Base-by-base conservation (phyloP, 1,140 invertebrate species). In the Rhagoletis zephyria region DNA sequence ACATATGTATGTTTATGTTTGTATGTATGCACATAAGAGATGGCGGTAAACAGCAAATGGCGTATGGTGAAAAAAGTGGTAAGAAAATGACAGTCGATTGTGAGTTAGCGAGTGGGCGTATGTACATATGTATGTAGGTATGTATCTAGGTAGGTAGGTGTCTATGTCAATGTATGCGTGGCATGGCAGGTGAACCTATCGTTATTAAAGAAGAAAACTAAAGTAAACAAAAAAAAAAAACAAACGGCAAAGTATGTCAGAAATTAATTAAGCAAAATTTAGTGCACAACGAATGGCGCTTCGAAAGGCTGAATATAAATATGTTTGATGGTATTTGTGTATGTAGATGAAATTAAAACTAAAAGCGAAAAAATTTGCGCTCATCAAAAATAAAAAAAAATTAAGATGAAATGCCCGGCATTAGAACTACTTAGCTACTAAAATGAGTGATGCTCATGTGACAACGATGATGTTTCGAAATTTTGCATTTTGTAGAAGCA, bases 211-310 rank as follows among this genome's bases (percentile, higher is more conserved):
- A 30, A 30, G 30, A 30, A 30, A 56, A 56, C 51, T 56, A 56
- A 12, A 60, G 59, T 14, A 10, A 67, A 5, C 10, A 65, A 40
- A 65, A 67, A 30, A 12, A 40, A 30, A 42, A 14, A 67, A 42
- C 40, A 40, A 10, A 30, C 40, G 64, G 64, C 2, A 42, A 30
- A 48, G 10, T 81, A 42, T 81, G 74, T 81, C 48, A 81, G 48
- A 81, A 81, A 81, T 59, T 81, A 81, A 81, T 81, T 81, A 81
- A 59, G 14, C 16, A 1, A 81, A 56, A 81, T 56, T 81, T 51
- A 56, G 48, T 16, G 74, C 70, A 16, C 7, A 16, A 59, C 48
- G 48, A n/a, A 9, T 12, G 16, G 42, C 4, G 12, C 30, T 10
- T 48, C 16, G 10, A 45, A 48, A 74, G 1, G 4, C 70, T 45